Conservation (phyloP, 2,797 vertebrate genomes). For the Chelon auratus region DNA sequence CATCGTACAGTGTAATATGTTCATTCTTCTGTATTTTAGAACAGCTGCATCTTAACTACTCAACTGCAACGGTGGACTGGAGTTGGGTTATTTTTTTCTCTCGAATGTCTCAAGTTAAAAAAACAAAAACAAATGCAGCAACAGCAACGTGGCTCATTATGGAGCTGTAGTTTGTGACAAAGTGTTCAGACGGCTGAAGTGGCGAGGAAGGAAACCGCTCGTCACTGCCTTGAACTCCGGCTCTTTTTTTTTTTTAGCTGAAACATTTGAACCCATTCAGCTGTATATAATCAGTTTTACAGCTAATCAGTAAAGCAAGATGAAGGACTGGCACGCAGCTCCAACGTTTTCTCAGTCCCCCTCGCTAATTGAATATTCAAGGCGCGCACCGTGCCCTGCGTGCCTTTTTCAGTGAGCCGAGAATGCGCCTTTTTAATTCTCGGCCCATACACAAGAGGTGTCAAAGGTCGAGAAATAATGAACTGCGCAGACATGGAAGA, state of each 20-base stretch:
- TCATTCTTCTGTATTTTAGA: neutral
- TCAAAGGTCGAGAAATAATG: slow-evolving; percentile 96
- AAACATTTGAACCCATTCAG: slow-evolving; percentile 74
- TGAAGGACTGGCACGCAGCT: slow-evolving; percentile 77
- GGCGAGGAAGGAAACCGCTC: slow-evolving; percentile 84
- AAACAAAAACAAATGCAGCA: neutral
- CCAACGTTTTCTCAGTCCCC: slow-evolving; percentile 52
- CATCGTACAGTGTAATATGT: neutral
- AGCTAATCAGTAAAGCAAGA: slow-evolving; percentile 80
- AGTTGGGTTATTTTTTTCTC: neutral
- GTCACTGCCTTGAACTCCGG: slow-evolving; percentile 85
- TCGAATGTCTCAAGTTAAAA: neutral
- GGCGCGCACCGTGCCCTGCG: slow-evolving; percentile 70
- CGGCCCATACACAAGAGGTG: slow-evolving; percentile 87
- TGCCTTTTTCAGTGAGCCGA: slow-evolving; percentile 75
- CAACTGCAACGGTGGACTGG: slow-evolving; percentile 15
- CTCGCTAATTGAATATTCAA: slow-evolving; percentile 82
- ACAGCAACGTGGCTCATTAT: slow-evolving; percentile 40
- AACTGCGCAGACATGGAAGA: slow-evolving; percentile 93
- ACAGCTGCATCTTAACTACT: slow-evolving; percentile 27
- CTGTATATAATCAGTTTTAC: slow-evolving; percentile 78
- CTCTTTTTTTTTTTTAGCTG: slow-evolving; percentile 68
- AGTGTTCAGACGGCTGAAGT: slow-evolving; percentile 49
- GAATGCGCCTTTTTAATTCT: slow-evolving; percentile 85
- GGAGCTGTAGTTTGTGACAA: slow-evolving; percentile 43